These are phyloP conservation scores for Agrilus biguttatus DNA, from an alignment of 2,888 invertebrate species.

Conservation along the genomic window DNA sequence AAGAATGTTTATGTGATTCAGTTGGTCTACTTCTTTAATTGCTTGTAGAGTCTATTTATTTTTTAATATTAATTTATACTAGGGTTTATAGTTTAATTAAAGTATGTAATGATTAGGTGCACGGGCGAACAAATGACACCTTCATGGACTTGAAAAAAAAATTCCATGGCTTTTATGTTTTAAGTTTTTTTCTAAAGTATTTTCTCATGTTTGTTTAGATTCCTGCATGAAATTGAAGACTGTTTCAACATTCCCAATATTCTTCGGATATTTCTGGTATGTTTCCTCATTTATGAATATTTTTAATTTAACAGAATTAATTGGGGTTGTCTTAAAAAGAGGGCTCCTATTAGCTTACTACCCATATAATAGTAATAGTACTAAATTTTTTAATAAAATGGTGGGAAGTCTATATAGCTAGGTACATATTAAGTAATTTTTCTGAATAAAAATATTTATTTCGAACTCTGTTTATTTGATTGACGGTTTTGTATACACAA, in stretches of 20 bases:
- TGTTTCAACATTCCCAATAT: conserved; percentile 6
- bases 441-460: no score
- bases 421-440: no score
- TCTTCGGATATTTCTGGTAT: neutral
- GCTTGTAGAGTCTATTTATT: conserved; percentile 23
- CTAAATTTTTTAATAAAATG: no score
- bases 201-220: conserved; percentile 9
- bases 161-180: neutral
- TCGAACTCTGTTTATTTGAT: no score
- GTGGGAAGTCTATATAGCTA: no score
- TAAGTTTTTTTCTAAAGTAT: neutral
- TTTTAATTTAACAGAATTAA: no score
- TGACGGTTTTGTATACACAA: no score
- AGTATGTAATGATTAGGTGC: neutral
- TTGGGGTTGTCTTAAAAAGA: no score
- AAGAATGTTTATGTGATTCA: conserved; percentile 24
- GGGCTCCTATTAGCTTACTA: no score
- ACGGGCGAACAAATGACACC: neutral
- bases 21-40: conserved; percentile 27
- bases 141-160: no score
- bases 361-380: no score
- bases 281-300: no score
- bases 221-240: conserved; percentile 7
- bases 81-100: conserved; percentile 1
- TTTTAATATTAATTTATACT: conserved; percentile 25